Evolutionary conservation across 2,888 invertebrate genomes (phyloP).

Genomic region (Cetonia aurata): DNA sequence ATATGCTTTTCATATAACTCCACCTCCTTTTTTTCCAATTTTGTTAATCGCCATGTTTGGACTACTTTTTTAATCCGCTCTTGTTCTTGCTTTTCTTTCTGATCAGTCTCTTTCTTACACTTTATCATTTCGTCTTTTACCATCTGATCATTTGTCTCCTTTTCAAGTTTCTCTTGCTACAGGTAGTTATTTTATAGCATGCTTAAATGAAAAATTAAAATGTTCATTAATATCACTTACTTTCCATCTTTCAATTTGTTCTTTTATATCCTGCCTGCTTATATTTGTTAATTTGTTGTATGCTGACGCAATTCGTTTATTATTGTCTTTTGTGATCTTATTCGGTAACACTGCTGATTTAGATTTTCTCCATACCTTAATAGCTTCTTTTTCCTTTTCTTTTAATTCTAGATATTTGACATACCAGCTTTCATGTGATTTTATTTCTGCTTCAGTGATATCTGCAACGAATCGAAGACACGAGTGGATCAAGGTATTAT

Average conservation of each 20-base stretch:
- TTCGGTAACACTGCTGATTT: slow-evolving; percentile 49
- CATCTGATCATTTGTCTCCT: slow-evolving; percentile 39
- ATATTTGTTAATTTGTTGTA: slow-evolving; percentile 28
- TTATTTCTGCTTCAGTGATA: slow-evolving; percentile 62
- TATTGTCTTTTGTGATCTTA: background rate
- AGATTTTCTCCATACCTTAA: slow-evolving; percentile 65
- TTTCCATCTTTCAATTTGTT: slow-evolving; percentile 58
- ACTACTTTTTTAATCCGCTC: slow-evolving; percentile 56
- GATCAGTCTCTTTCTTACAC: slow-evolving; percentile 59
- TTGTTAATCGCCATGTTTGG: slow-evolving; percentile 54
- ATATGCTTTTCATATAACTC: slow-evolving; percentile 49
- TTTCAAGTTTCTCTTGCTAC: slow-evolving; percentile 43
- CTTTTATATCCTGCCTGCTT: slow-evolving; percentile 46
- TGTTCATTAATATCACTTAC: slow-evolving; percentile 44
- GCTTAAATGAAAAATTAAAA: background rate
- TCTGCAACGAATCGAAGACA: slow-evolving; percentile 57
- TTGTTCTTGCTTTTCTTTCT: slow-evolving; percentile 53
- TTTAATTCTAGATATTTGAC: slow-evolving; percentile 65
- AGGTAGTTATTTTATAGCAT: slow-evolving; percentile 11
- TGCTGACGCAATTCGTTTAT: slow-evolving; percentile 27
- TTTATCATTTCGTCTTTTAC: slow-evolving; percentile 56
- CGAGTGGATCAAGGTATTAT: no score
- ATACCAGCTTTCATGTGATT: slow-evolving; percentile 69
- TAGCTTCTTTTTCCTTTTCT: slow-evolving; percentile 63
- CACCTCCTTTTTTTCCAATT: slow-evolving; percentile 51